Evolutionary conservation across 2,888 invertebrate species (phyloP).

Genomic region (Trissolcus japonicus): DNA sequence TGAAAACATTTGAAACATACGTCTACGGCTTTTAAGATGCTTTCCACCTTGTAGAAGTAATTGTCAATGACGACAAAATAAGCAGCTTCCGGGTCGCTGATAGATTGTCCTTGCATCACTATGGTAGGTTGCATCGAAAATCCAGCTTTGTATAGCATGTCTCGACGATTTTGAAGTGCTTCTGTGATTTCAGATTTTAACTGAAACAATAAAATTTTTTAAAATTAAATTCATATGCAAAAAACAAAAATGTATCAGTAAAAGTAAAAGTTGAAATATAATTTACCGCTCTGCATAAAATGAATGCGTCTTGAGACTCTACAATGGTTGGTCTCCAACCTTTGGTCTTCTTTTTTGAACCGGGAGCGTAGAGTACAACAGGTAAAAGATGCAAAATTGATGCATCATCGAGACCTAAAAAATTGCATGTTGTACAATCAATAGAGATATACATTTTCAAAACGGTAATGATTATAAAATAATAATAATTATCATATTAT

Average conservation of each 20-base stretch:
- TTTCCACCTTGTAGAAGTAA: not conserved
- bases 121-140: not conserved
- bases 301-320: constrained; percentile 11
- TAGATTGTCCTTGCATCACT: not conserved
- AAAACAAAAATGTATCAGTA: too few species aligned
- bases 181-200: constrained; percentile 1
- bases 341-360: constrained; percentile 7
- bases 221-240: not conserved
- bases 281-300: constrained; percentile 7
- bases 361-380: not conserved
- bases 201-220: not conserved
- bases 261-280: constrained; percentile 1
- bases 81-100: not conserved
- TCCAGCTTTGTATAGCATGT: not conserved
- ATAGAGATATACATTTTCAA: too few species aligned
- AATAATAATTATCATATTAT: too few species aligned
- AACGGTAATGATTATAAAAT: too few species aligned
- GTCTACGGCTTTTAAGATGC: not conserved
- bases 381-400: constrained; percentile 7
- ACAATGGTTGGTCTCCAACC: constrained; percentile 11
- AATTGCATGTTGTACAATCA: too few species aligned
- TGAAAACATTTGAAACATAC: not conserved
- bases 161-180: not conserved
- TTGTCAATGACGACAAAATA: not conserved
- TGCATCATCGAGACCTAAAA: constrained; percentile 5